Conservation (phyloP, 1,140 invertebrate species). For the Listronotus oregonensis region DNA sequence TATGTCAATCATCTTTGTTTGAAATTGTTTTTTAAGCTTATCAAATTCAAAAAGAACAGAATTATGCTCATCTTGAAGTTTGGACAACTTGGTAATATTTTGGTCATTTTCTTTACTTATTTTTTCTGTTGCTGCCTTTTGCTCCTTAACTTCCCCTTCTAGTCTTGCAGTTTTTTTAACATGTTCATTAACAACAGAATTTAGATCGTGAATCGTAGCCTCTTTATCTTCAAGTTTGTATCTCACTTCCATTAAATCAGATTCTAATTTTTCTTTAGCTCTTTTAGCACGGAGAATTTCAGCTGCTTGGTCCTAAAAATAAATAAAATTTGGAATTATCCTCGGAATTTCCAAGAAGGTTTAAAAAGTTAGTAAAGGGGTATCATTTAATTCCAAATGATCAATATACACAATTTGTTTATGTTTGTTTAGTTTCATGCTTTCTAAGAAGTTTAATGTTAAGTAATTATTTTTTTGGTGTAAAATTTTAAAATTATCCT, state of each 20-base stretch:
- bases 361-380: no score
- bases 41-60: conserved; percentile 33
- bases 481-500: no score
- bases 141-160: conserved; percentile 59
- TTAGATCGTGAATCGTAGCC: conserved; percentile 46
- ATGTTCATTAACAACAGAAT: conserved; percentile 52
- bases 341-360: no score
- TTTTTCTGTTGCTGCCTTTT: conserved; percentile 53
- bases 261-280: conserved; percentile 46
- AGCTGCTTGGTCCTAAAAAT: conserved; percentile 39
- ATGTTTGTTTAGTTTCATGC: no score
- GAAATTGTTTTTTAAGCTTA: conserved; percentile 27
- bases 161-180: conserved; percentile 52
- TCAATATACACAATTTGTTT: no score
- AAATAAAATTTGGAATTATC: no score
- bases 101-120: conserved; percentile 53
- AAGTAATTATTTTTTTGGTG: no score
- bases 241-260: conserved; percentile 43
- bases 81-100: conserved; percentile 41
- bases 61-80: conserved; percentile 42
- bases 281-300: conserved; percentile 43
- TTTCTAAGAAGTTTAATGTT: no score
- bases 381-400: no score
- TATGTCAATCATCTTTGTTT: conserved; percentile 41
- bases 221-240: conserved; percentile 42